Evolutionary conservation across 2,113 vertebrate genomes (phyloP).

Genomic region (Sylvia atricapilla): DNA sequence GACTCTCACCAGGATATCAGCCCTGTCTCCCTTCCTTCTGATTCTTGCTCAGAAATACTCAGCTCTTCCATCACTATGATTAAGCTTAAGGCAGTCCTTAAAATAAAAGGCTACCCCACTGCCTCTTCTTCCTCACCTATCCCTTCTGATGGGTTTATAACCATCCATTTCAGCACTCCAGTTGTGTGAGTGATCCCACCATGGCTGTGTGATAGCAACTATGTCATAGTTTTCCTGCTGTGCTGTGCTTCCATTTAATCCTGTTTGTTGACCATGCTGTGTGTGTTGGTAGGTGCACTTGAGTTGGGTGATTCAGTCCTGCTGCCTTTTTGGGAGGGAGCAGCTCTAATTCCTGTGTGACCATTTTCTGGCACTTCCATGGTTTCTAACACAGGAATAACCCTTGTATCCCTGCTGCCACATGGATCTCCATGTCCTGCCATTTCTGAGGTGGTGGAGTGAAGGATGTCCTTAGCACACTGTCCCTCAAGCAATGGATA

Average conservation of each 20-base stretch:
- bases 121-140: not conserved
- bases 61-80: not conserved
- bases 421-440: not conserved
- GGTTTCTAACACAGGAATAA: not conserved
- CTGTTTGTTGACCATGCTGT: not conserved
- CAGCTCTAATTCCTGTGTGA: not conserved
- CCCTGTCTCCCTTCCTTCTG: not conserved
- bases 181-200: not conserved
- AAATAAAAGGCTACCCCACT: not conserved
- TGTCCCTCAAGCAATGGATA: not conserved
- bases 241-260: not conserved
- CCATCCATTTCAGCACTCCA: not conserved
- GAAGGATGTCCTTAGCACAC: not conserved
- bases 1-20: not conserved
- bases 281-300: not conserved
- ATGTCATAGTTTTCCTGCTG: not conserved
- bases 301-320: not conserved
- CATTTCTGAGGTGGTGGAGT: not conserved
- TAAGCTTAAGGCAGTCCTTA: not conserved
- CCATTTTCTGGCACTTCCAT: not conserved
- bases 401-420: not conserved
- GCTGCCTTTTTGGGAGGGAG: not conserved
- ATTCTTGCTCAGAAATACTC: not conserved
- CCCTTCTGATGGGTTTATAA: not conserved
- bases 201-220: rapidly evolving